Base-by-base conservation (phyloP, 2,888 invertebrate species). In the Pammene aurita region DNA sequence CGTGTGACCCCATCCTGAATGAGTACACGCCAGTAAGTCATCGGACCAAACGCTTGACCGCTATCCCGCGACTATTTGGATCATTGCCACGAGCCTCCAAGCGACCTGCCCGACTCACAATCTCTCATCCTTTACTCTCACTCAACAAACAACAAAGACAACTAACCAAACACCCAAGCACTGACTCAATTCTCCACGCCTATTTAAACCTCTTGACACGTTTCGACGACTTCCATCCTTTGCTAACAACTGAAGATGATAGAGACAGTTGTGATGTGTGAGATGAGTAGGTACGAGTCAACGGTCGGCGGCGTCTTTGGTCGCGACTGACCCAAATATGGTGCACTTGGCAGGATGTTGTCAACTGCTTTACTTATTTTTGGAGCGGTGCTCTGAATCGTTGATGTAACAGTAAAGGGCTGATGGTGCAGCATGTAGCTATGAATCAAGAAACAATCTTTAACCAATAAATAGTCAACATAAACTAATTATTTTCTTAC, bases 301-400 rank as follows among this genome's bases (percentile, higher is more conserved):
- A 81, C 76, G 84, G 77, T 80, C 85, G 75, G 82, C 86, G 86
- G 85, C 81, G 65, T 75, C 81, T 88, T 88, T 87, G 86, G 86
- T 82, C 79, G 70, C 76, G 75, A 61, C 69, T 88, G 89, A 89
- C 88, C 89, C 79, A 89, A 71, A 78, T 80, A 76, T 78, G 78
- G 72, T 80, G 80, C 79, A 81, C 76, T 80, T 80, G 75, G 54
- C 82, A 84, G 86, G 85, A 86, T 76, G 83, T 75, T 50, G 69
- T 74, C 75, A 81, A 84, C 76, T 78, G 80, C 71, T 76, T 72
- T 75, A 79, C 78, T 78, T 77, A 79, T 76, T 76, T 75, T 77
- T 74, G 76, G 73, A 71, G 44, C 14, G 5, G 50, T 63, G 66
- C n/a, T 67, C 55, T 56, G 54, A 35, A 42, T 61, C 7, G 44